These are phyloP conservation scores for Uromys caudimaculatus DNA, from an alignment of 2,797 vertebrate genomes.

Conservation along the genomic window DNA sequence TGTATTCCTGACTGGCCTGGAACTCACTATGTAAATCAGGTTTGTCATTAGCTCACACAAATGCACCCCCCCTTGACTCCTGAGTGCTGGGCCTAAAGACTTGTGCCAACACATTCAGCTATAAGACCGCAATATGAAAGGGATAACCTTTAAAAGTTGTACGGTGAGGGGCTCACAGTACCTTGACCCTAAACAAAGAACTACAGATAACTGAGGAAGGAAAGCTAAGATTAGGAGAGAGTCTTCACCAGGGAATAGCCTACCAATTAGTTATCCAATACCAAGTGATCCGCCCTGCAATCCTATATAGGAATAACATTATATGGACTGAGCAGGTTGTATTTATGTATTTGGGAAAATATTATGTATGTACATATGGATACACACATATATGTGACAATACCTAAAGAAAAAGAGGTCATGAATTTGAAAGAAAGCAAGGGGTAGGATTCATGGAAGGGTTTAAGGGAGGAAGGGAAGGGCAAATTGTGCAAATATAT, in stretches of 20 bases:
- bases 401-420: not conserved
- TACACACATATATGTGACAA: not conserved
- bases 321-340: too few relatives aligned
- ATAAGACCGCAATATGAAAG: not conserved
- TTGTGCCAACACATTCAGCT: too few relatives aligned
- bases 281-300: too few relatives aligned
- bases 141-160: not conserved
- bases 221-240: not conserved
- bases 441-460: too few relatives aligned
- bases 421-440: too few relatives aligned
- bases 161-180: not conserved
- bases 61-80: too few relatives aligned
- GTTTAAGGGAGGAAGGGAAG: too few relatives aligned
- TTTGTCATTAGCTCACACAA: too few relatives aligned
- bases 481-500: not conserved
- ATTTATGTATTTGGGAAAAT: not conserved
- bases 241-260: not conserved
- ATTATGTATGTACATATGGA: not conserved
- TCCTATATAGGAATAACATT: too few relatives aligned
- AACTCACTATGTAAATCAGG: too few relatives aligned
- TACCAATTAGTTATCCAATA: not conserved
- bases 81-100: too few relatives aligned
- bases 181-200: too few relatives aligned
- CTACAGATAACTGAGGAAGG: not conserved
- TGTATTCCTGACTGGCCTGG: not conserved